Evolutionary conservation across 2,797 vertebrate genomes (phyloP), one percentile per base, ranked within the genome.

Genomic region (Notamacropus eugenii): DNA sequence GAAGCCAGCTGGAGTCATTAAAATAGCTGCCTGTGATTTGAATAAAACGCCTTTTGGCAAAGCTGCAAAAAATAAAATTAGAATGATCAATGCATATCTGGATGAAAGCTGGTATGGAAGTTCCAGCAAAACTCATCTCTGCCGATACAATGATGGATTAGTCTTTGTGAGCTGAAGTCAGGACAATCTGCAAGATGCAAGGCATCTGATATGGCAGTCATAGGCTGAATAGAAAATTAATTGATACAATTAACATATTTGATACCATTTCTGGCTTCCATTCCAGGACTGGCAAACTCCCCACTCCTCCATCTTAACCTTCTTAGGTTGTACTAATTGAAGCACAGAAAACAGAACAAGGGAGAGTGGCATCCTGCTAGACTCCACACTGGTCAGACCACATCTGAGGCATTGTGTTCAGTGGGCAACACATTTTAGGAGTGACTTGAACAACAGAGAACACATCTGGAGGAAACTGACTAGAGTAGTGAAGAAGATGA

Each of bases 11-110:
- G 0, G 82, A 59, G 95, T 97, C 52, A 19, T 9, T 96, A 96
- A 67, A 97, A 92, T 82, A 59, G 34, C 4, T 3, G 14, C 62
- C 92, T 96, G 46, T 95, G 92, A 50, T 96, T 97, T 96, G 90
- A 93, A 92, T 96, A 96, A 96, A 82, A 90, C 1, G 0, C 54
- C 55, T 82, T 90, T 95, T 98, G 97, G 95, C 97, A 97, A 94
- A 97, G 6, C 11, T 94, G 91, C 55, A 40, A 52, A 94, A 97
- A 94, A 55, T 93, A 96, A 93, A 97, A 96, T 95, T 97, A 95
- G 56, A 94, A 94, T n/a, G 93, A 97, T 98, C 97, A 93, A 97
- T 97, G 96, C 28, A 31, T 90, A 96, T 91, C 95, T 58, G 93
- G 93, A 95, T 94, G 40, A 98, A 97, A 97, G 94, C 34, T 0